These are phyloP conservation scores for Mactra quadrangularis DNA, from an alignment of 1,140 invertebrate species.

Conservation along the genomic window DNA sequence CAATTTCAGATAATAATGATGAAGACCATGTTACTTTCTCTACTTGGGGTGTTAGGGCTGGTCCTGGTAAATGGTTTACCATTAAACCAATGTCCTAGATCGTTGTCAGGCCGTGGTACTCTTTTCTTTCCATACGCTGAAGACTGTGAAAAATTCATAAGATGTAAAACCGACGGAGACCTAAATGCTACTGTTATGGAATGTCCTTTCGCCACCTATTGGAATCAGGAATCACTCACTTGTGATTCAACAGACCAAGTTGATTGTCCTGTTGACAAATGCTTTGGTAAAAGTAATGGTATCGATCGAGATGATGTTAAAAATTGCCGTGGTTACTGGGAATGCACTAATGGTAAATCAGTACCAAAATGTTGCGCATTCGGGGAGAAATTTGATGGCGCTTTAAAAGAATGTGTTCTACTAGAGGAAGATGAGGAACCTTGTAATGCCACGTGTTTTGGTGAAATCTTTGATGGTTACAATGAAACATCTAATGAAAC, in stretches of 20 bases:
- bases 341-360: conserved; percentile 58
- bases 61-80: too few species aligned
- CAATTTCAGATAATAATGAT: too few species aligned
- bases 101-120: too few species aligned
- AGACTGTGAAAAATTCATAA: too few species aligned
- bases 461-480: neutral
- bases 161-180: too few species aligned
- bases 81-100: too few species aligned
- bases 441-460: conserved; percentile 24
- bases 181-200: too few species aligned
- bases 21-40: too few species aligned
- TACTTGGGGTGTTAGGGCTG: too few species aligned
- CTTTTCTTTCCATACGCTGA: too few species aligned
- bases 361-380: conserved; percentile 64
- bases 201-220: conserved; percentile 69
- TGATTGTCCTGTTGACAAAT: conserved; percentile 60
- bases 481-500: conserved; percentile 16
- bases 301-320: conserved; percentile 24
- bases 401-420: conserved; percentile 1
- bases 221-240: conserved; percentile 63
- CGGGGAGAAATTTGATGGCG: conserved; percentile 50
- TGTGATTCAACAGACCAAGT: conserved; percentile 56
- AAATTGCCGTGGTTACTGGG: conserved; percentile 68
- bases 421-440: neutral
- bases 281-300: neutral